Base-by-base conservation (phyloP, 2,113 vertebrate species). In the Penelope pileata region DNA sequence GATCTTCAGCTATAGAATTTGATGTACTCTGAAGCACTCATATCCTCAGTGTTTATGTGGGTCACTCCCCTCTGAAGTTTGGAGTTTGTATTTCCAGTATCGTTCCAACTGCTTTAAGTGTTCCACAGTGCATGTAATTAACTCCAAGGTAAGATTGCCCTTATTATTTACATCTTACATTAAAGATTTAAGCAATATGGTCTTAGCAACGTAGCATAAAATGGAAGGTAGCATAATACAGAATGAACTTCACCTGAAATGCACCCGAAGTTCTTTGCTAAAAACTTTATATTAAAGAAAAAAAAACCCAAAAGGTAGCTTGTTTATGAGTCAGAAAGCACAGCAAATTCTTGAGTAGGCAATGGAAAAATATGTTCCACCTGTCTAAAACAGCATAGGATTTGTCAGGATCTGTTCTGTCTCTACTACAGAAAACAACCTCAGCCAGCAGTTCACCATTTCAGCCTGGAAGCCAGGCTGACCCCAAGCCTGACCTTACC, bases 361-460 rank as follows among this genome's bases (percentile, higher is more conserved):
- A 93, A 48, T 42, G 67, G 83, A 78, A 66, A 69, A 93, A 92
- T 18, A 90, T 73, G 76, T 70, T 95, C 94, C 78, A 59, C 92
- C 93, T 96, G 86, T 83, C 81, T 80, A 30, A 79, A 91, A 96
- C 40, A 2, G 86, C 81, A 96, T 5, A 95, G 92, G 89, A 87
- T 95, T 94, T 97, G 97, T 96, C 92, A 93, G 93, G 83, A 96
- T 64, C 91, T 91, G 66, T 83, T 93, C 94, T 76, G 73, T 74
- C 43, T 63, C 30, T 64, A 62, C 87, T 93, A 88, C 1, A 95
- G 94, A 95, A 97, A 96, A 90, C 66, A 86, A 79, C 91, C 76
- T 86, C 95, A 83, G 94, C 83, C 95, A 95, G 88, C 74, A 83
- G 92, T 95, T 95, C 93, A 96, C 95, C 96, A 93, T 97, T 97